Evolutionary conservation across 2,113 vertebrate species (phyloP).

Genomic region (Alosa alosa): DNA sequence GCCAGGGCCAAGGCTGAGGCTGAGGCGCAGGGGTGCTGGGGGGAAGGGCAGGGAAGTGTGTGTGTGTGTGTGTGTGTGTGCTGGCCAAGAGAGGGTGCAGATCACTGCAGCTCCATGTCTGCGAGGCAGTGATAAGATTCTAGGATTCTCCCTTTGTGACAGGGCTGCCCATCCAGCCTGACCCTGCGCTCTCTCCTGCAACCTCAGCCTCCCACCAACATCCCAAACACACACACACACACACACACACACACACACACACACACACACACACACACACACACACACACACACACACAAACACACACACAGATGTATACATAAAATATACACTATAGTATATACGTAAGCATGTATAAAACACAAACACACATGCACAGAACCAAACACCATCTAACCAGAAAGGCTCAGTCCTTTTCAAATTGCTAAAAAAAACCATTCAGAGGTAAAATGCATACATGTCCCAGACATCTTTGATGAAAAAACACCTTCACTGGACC

Average conservation of each 20-base stretch:
- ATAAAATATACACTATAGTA: constrained; percentile 37
- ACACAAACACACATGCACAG: constrained; percentile 22
- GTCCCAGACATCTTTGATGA: too few relatives aligned
- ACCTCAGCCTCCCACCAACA: constrained; percentile 20
- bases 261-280: background rate
- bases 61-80: constrained; percentile 21
- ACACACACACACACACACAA: constrained; percentile 26
- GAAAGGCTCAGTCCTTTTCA: constrained; percentile 21
- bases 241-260: constrained; percentile 36
- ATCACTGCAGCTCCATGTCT: constrained; percentile 77
- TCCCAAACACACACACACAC: background rate
- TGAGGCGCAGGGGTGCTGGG: constrained; percentile 35
- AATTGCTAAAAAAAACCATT: too few relatives aligned
- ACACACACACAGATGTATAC: constrained; percentile 19
- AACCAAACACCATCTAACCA: constrained; percentile 29
- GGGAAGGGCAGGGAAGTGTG: constrained; percentile 40
- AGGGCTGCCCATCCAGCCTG: constrained; percentile 69
- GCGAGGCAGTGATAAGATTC: constrained; percentile 77
- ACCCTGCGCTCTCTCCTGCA: constrained; percentile 39
- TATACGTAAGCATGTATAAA: background rate
- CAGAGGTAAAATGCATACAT: too few relatives aligned
- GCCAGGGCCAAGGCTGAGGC: constrained; percentile 23
- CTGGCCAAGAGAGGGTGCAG: constrained; percentile 71
- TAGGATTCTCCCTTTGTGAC: constrained; percentile 76
- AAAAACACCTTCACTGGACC: too few relatives aligned